Evolutionary conservation across 2,888 invertebrate species (phyloP).

Genomic region (Cantharis rustica): DNA sequence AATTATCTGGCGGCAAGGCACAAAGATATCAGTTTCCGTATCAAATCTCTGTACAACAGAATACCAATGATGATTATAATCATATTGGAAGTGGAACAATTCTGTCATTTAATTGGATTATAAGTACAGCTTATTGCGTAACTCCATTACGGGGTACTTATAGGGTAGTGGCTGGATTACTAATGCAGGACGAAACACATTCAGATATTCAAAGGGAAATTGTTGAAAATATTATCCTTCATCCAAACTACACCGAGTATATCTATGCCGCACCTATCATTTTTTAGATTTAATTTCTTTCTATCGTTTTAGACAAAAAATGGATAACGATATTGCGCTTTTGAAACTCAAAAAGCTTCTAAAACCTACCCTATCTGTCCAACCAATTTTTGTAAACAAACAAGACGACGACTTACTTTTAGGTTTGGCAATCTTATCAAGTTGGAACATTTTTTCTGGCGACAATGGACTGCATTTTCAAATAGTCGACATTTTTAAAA

Average conservation of each 20-base stretch:
- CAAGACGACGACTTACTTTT: conserved; percentile 9
- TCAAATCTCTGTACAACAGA: conserved; percentile 10
- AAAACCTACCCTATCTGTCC: conserved; percentile 22
- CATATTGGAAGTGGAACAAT: conserved; percentile 18
- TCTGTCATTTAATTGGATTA: conserved; percentile 4
- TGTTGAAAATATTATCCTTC: conserved; percentile 2
- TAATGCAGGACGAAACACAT: background rate
- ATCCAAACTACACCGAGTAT: conserved; percentile 11
- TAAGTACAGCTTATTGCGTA: conserved; percentile 13
- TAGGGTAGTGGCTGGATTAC: conserved; percentile 7
- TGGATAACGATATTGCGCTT: conserved; percentile 34
- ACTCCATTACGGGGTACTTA: background rate
- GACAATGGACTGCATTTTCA: conserved; percentile 4
- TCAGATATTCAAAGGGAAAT: conserved; percentile 3
- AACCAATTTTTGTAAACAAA: conserved; percentile 18
- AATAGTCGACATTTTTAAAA: background rate
- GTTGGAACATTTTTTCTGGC: conserved; percentile 8
- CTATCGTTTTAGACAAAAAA: background rate
- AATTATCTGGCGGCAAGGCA: conserved; percentile 5
- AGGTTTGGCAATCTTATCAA: conserved; percentile 13
- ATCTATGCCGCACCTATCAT: background rate
- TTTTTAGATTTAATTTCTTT: background rate
- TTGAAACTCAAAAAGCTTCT: conserved; percentile 25
- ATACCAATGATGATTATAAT: background rate
- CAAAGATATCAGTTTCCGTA: conserved; percentile 14